Base-by-base conservation (phyloP, 2,797 vertebrate species). In the Ibycter americanus region DNA sequence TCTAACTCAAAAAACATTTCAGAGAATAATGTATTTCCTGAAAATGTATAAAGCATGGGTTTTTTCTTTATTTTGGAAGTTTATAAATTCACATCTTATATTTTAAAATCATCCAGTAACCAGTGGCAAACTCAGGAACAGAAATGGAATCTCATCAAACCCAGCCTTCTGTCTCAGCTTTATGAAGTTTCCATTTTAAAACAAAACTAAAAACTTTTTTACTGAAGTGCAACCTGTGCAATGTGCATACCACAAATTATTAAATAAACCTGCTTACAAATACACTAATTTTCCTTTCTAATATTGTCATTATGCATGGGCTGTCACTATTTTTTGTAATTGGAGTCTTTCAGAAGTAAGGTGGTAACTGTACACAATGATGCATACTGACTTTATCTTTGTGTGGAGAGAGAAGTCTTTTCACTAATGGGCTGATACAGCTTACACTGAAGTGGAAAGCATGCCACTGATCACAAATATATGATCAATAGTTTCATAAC, bases 1-100 rank as follows among this genome's bases (percentile, higher is more conserved):
- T 94, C 83, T 92, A 89, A 71, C 54, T 90, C 71, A 93, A 93
- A 96, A 87, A 92, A 40, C 56, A 90, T 55, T 84, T 86, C 56
- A 79, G 51, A 96, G 66, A 93, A 77, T 77, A 94, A 83, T 72
- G 17, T 21, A 52, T 80, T 93, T 95, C 52, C 55, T 94, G 65
- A 65, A 94, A 88, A 96, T 74, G 8, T 55, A 68, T 89, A 85
- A 95, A 91, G 32, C 59, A 71, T 68, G 12, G 2, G 9, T 77
- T 76, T 61, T 80, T 67, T 63, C 25, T 79, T 78, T 49, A 38
- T 20, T 67, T 36, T 59, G 4, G 31, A 91, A 79, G 29, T 83
- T 81, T 80, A 79, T 90, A 85, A 89, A 93, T 67, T 72, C 67
- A 61, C n/a, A 47, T 47, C 27, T 94, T 51, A 23, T 20, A 38